phyloP scores from a whole-genome alignment of 2,888 invertebrate genomes.

The Abrostola tripartita region DNA sequence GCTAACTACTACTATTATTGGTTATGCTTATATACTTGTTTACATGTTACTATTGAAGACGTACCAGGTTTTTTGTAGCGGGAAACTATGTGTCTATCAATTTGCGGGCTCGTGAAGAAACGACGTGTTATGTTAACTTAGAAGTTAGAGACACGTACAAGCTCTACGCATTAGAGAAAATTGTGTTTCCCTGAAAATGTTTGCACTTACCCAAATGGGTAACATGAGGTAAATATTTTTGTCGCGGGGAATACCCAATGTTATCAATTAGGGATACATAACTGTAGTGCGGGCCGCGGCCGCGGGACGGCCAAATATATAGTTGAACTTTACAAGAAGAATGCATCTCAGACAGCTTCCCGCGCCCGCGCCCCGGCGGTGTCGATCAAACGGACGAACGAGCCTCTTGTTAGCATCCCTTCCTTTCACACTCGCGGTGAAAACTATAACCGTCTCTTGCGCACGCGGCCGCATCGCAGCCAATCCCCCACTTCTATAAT shows the following conservation, averaged over 20 bases:
- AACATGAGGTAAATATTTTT: conserved; percentile 6
- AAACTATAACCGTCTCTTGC: conserved; percentile 71
- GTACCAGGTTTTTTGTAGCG: conserved; percentile 23
- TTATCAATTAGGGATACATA: conserved; percentile 70
- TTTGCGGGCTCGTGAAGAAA: conserved; percentile 3
- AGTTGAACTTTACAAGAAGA: conserved; percentile 87
- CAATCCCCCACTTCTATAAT: conserved; percentile 89
- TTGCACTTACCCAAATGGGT: conserved; percentile 12
- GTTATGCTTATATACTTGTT: conserved; percentile 13
- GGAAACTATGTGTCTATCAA: conserved; percentile 16
- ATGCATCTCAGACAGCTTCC: conserved; percentile 85
- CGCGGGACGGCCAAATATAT: conserved; percentile 83
- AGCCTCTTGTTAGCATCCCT: conserved; percentile 86
- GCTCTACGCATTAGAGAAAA: conserved; percentile 6
- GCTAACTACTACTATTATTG: conserved; percentile 14
- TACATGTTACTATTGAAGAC: conserved; percentile 3
- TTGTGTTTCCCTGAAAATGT: conserved; percentile 36
- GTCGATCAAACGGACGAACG: conserved; percentile 88
- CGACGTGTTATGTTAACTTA: conserved; percentile 5
- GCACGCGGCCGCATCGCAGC: conserved; percentile 84
- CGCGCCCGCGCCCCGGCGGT: conserved; percentile 86
- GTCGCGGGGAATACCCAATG: conserved; percentile 48
- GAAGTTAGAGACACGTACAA: conserved; percentile 23
- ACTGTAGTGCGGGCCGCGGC: conserved; percentile 73
- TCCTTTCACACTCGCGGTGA: conserved; percentile 70